A percentile compares a stretch with the other conserved stretches of the same genome.
These are phyloP conservation scores for Darevskia mixta DNA, from an alignment of 2,797 vertebrate genomes.

Conservation along the genomic window DNA sequence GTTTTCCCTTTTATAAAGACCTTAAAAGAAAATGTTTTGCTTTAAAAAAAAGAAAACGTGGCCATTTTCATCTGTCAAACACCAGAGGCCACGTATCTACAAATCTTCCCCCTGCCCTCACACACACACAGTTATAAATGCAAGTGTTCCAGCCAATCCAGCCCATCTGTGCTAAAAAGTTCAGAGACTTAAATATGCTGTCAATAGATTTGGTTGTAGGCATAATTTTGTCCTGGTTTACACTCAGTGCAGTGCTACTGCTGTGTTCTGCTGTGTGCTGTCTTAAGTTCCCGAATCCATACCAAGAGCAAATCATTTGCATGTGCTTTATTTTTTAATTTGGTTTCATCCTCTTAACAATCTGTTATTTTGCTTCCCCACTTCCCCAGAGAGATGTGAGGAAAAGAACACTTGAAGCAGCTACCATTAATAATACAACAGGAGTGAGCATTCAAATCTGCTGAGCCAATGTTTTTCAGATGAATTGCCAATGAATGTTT, in stretches of 20 bases:
- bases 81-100: not conserved
- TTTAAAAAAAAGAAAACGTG: not conserved
- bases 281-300: conserved; percentile 19
- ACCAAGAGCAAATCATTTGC: conserved; percentile 12
- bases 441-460: conserved; percentile 12
- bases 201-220: not conserved
- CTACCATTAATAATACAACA: conserved; percentile 36
- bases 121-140: not conserved
- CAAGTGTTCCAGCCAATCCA: not conserved
- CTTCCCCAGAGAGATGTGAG: conserved; percentile 3
- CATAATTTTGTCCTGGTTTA: conserved; percentile 21
- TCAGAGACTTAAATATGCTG: conserved; percentile 1
- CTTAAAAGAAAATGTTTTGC: not conserved
- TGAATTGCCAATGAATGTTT: not conserved
- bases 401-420: conserved; percentile 21
- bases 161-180: conserved; percentile 1
- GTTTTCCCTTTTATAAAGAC: not conserved
- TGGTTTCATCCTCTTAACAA: conserved; percentile 27
- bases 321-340: conserved; percentile 38
- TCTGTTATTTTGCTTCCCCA: conserved; percentile 27
- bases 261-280: not conserved
- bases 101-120: too few relatives aligned
- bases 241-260: not conserved
- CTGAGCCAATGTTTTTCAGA: conserved; percentile 29
- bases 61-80: not conserved